Evolutionary conservation across 2,888 invertebrate species (phyloP).

Genomic region (Theretra japonica): DNA sequence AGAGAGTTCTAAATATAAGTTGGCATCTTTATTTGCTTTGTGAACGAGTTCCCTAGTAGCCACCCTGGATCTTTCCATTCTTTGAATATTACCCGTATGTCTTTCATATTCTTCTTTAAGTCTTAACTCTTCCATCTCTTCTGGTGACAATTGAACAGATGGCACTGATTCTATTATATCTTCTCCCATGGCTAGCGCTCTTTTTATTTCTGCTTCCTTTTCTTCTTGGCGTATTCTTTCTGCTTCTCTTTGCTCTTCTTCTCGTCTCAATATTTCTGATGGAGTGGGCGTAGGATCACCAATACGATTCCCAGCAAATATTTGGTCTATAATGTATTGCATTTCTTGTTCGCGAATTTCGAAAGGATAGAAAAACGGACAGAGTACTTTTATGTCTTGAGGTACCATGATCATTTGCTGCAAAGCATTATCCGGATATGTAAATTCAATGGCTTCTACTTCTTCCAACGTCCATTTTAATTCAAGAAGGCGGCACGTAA

Average conservation of each 20-base stretch:
- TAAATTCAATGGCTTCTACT: conserved; percentile 85
- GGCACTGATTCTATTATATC: conserved; percentile 55
- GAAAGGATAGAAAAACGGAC: conserved; percentile 86
- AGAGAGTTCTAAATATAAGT: conserved; percentile 70
- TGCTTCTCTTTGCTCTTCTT: conserved; percentile 62
- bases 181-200: conserved; percentile 61
- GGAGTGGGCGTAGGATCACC: conserved; percentile 70
- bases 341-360: conserved; percentile 80
- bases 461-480: conserved; percentile 83
- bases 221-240: conserved; percentile 58
- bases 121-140: conserved; percentile 58
- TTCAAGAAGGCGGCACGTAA: conserved; percentile 85
- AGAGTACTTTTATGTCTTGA: conserved; percentile 86
- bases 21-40: conserved; percentile 63
- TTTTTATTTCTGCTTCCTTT: conserved; percentile 62
- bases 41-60: conserved; percentile 50
- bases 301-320: conserved; percentile 71
- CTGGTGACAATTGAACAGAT: conserved; percentile 55
- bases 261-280: conserved; percentile 61
- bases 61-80: conserved; percentile 71
- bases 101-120: conserved; percentile 59
- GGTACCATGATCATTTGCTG: conserved; percentile 89
- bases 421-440: conserved; percentile 89
- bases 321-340: conserved; percentile 76
- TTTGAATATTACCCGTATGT: conserved; percentile 66